Base-by-base conservation (phyloP, 2,888 invertebrate genomes). In the Chymomyza amoena region DNA sequence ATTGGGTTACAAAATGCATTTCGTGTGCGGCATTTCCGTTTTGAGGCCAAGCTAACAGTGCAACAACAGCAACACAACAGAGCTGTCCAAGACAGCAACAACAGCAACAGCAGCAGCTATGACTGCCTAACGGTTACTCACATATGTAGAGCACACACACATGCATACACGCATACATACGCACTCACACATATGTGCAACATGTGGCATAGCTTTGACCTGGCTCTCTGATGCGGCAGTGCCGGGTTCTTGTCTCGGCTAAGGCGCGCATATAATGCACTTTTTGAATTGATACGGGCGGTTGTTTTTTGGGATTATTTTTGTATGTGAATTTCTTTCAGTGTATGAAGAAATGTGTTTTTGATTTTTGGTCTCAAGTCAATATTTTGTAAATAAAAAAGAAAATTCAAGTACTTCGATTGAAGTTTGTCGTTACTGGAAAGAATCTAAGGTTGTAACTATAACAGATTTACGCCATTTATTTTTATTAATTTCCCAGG, bases 1-100 rank as follows among this genome's bases (percentile, higher is more conserved):
- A 84, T 87, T 85, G 79, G 85, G 81, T 79, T 85, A 78, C 84
- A 73, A 73, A 83, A 81, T 87, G 85, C 80, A 87, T 75, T 81
- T 78, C 82, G 76, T 78, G 75, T 75, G 71, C 70, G 75, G 72
- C 85, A 84, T 76, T 82, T 83, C 83, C 87, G 86, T 81, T 61
- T 62, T 57, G 57, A 68, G 73, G 54, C 66, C 60, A 60, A 66
- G 66, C 72, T 87, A 84, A 84, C 87, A 84, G 84, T 69, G 77
- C 73, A 74, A 73, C 83, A 88, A 87, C 88, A 84, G 87, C 59
- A 72, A 54, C 32, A 54, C 54, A 16, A 18, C 57, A 25, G 57
- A 7, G 15, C 25, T 15, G 18, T 45, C 39, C 39, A 15, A 45
- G 39, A 13, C 39, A 45, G 7, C 6, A 9, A 9, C 39, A 45